Evolutionary conservation across 2,888 invertebrate genomes (phyloP), one percentile per base, ranked within the genome.

Genomic region (Vanessa cardui): DNA sequence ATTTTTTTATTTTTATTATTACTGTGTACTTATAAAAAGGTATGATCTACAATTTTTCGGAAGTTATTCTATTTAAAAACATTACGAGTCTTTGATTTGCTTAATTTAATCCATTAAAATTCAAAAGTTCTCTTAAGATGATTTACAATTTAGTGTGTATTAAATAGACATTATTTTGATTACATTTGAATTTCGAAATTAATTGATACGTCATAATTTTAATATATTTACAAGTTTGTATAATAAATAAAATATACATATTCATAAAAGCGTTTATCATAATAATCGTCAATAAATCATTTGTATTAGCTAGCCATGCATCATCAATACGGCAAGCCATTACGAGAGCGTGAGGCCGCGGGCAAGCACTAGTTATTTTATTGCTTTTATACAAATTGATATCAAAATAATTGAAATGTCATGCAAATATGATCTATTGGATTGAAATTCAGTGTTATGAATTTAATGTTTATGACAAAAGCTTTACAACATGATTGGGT

Each of bases 241-340:
- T 21, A 12, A 16, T 31, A 54, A 18, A 18, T 56, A 5, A 12
- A 12, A n/a, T 8, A 56, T 18, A 5, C 12, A 39, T n/a, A 58
- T 58, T 62, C 59, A 49, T 65, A 50, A 50, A 65, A 62, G 21
- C 50, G 52, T 69, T 58, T 65, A 69, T 69, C 65, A 65, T 33
- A 62, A 52, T 46, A 69, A 65, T 68, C 56, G 62, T 33, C 21
- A 12, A 61, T 68, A 68, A 64, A 68, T 68, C 68, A 62, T 50
- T 56, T 64, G 47, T 61, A 49, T 56, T 58, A 58, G 47, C 52
- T 58, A 52, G 47, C 52, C 49, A 68, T 58, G 60, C 58, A 33
- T 65, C 61, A 58, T 58, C 62, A 59, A 52, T 62, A 68, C 44
- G 64, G 56, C 33, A 56, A 68, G 52, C 50, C 61, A 64, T 68